Base-by-base conservation (phyloP, 2,797 vertebrate species). In the Pangasius mekongensis region DNA sequence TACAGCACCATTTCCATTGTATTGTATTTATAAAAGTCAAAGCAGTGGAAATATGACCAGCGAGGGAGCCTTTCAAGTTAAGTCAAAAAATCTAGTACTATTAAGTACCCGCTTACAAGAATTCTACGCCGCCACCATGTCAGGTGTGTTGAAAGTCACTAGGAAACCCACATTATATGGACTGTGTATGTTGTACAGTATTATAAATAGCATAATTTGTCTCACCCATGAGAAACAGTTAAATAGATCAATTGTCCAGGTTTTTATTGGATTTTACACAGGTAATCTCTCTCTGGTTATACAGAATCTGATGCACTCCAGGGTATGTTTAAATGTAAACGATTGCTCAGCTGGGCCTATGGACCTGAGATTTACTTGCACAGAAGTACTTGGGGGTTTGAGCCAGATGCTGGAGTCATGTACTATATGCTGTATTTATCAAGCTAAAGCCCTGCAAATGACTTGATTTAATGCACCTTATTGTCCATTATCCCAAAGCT, bases 1-100 rank as follows among this genome's bases (percentile, higher is more conserved):
- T 60, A 36, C 80, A 69, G 5, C 60, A 87, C 64, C 78, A 62
- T 89, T 81, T 89, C 76, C 60, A 30, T 71, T 52, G 62, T 62
- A 33, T 39, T 74, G 67, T 16, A 74, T 89, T 86, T 60, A 84
- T 89, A 89, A 87, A 89, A 20, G 80, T 90, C 87, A 87, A 39
- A 39, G 60, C 66, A 49, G 74, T 66, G 33, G 60, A 89, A 87
- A 87, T 90, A 90, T 86, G 56, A 78, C 43, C 62, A 81, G 54
- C 3, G 1, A 80, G 58, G 49, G 83, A 78, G 8, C 73, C 56
- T 88, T 88, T 83, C n/a, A 39, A 81, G 27, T 86, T 24, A 88
- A 67, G 36, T 74, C 54, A 27, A 54, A 84, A 66, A 64, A 83
- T 86, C 56, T 47, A 52, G 24, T 52, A 77, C 67, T 62, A 73